These are phyloP conservation scores for Brachionus plicatilis DNA, from an alignment of 1,140 invertebrate genomes.

Conservation along the genomic window DNA sequence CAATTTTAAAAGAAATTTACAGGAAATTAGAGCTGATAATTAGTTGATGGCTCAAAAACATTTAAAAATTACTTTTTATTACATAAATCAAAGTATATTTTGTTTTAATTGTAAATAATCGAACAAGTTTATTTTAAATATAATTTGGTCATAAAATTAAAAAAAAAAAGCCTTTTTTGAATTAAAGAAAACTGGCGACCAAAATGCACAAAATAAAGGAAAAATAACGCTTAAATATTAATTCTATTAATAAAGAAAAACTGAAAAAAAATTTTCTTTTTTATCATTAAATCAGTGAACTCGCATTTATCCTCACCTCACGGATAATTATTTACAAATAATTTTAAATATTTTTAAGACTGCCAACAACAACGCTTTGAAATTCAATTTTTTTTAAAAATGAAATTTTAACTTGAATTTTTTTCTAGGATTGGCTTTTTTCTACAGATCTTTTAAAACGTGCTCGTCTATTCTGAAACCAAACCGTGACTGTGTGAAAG, in stretches of 20 bases:
- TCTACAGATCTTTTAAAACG: neutral
- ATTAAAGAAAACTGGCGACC: neutral
- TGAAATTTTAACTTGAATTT: neutral
- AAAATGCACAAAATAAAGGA: neutral
- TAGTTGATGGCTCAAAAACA: neutral
- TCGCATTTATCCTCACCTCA: neutral
- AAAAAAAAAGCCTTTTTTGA: neutral
- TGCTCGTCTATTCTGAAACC: slow-evolving; percentile 15
- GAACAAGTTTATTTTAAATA: neutral
- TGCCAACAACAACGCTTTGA: too few relatives aligned
- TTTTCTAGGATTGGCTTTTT: neutral
- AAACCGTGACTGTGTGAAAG: neutral
- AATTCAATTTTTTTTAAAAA: neutral
- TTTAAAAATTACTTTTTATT: neutral
- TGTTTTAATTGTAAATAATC: neutral
- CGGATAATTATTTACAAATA: neutral
- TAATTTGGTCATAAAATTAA: neutral
- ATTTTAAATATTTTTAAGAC: neutral
- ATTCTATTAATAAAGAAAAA: neutral
- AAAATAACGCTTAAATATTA: neutral
- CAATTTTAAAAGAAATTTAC: neutral
- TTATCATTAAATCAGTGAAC: neutral
- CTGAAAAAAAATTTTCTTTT: neutral
- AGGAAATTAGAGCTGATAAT: neutral
- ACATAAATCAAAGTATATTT: neutral